Percentiles rank a stretch among this genome's conserved stretches.
These are phyloP conservation scores for Antechinus flavipes DNA, from an alignment of 2,113 vertebrate genomes.

Conservation along the genomic window DNA sequence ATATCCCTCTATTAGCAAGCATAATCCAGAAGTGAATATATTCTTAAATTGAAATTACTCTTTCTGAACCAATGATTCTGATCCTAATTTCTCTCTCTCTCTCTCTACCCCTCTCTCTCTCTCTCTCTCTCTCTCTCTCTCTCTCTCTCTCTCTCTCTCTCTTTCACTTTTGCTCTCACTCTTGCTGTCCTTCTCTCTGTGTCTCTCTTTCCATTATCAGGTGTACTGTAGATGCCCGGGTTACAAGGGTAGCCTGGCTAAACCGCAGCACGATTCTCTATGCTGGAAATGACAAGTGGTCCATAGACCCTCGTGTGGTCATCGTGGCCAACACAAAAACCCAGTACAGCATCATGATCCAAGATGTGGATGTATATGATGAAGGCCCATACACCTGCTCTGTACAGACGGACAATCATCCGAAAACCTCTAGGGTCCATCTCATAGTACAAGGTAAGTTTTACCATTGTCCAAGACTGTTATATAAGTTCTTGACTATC, in stretches of 20 bases:
- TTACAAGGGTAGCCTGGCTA: constrained; percentile 96
- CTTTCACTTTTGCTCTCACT: rapidly evolving
- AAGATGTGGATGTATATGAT: constrained; percentile 93
- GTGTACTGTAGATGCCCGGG: constrained; percentile 96
- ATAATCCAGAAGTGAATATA: constrained; percentile 41
- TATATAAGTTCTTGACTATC: rapidly evolving
- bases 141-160: constrained; percentile 22
- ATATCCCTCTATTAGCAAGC: neutral
- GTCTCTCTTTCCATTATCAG: constrained; percentile 78
- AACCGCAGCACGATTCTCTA: constrained; percentile 98
- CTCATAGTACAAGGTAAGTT: constrained; percentile 96
- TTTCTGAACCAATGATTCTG: neutral
- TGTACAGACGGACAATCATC: constrained; percentile 97
- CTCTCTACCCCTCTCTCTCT: constrained; percentile 22
- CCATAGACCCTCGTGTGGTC: constrained; percentile 95
- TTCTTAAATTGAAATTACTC: neutral
- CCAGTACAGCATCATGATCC: constrained; percentile 99
- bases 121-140: rapidly evolving
- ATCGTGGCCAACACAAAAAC: constrained; percentile 94
- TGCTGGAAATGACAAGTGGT: constrained; percentile 97
- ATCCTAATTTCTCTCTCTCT: constrained; percentile 6
- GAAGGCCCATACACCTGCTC: constrained; percentile 98
- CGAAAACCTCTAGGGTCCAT: constrained; percentile 95
- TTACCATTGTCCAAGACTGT: rapidly evolving
- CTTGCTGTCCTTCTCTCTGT: neutral